Percentiles rank a stretch among this genome's conserved stretches.
phyloP scores from a whole-genome alignment of 1,140 invertebrate species.

The Drosophila subpulchrella region DNA sequence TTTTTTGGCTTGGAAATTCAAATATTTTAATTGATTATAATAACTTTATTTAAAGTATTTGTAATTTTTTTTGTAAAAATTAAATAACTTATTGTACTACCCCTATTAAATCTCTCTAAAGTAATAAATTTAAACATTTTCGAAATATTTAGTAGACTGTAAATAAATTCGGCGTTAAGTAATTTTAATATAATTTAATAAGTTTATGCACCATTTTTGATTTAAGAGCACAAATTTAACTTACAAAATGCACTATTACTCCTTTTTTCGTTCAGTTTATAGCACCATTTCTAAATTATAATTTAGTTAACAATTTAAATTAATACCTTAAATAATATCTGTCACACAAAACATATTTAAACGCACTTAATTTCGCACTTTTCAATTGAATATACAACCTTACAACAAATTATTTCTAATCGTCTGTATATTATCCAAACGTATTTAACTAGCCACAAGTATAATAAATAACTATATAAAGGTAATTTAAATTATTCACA shows the following conservation, averaged over 20 bases:
- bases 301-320: neutral
- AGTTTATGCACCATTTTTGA: neutral
- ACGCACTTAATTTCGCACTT: conserved; percentile 58
- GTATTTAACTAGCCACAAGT: conserved; percentile 45
- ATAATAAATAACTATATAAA: conserved; percentile 38
- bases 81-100: neutral
- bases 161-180: conserved; percentile 14
- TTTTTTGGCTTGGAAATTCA: neutral
- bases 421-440: conserved; percentile 44
- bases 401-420: conserved; percentile 20
- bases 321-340: conserved; percentile 8
- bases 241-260: conserved; percentile 16
- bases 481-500: conserved; percentile 73
- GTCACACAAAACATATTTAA: conserved; percentile 21
- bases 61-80: neutral
- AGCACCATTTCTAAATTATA: conserved; percentile 21
- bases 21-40: neutral
- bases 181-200: neutral
- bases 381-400: conserved; percentile 18
- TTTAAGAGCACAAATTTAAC: conserved; percentile 11
- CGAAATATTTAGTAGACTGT: conserved; percentile 13
- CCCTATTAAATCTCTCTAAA: conserved; percentile 33
- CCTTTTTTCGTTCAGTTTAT: neutral
- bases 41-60: neutral
- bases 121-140: conserved; percentile 30